Evolutionary conservation across 2,797 vertebrate species (phyloP), one percentile per base, ranked within the genome.

Genomic region (Cynopterus sphinx): DNA sequence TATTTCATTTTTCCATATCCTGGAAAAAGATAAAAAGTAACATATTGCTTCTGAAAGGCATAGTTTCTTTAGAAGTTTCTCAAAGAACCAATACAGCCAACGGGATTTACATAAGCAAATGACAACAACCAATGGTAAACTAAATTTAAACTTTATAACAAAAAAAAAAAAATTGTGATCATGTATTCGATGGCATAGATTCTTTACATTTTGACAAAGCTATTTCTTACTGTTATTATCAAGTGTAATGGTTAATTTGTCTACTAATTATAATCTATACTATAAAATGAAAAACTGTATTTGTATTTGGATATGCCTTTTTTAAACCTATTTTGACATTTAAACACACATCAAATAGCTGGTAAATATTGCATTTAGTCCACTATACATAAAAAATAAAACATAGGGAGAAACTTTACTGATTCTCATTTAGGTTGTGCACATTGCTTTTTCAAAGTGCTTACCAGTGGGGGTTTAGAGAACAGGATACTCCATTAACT

Each of bases 1-100:
- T 65, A 92, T 97, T 98, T 99, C 99, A 97, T 99, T 98, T 90
- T 99, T 99, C 99, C 99, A 99, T 97, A 99, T 98, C 97, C 99
- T 99, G 95, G 78, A 95, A 97, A 95, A 92, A 17, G 24, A 92
- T 13, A 67, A 90, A 91, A 94, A 85, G 9, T 78, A 92, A 77
- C 9, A 81, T 10, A 68, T 67, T 85, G 31, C 8, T 95, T 90
- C 57, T 73, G 8, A 93, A 94, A 87, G 22, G 28, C 13, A 68
- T 1, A 95, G 11, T 73, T 73, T 77, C 63, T 61, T 63, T 73
- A 61, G 33, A n/a, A 13, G 9, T 81, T 84, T 96, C 87, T 90
- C 28, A 55, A 68, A 90, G 68, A 71, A 78, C 6, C 17, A 31
- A 68, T 46, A 63, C 11, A 71, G 15, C 0, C 77, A 75, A 83